Base-by-base conservation (phyloP, 2,797 vertebrate species). In the Intellagama lesueurii region DNA sequence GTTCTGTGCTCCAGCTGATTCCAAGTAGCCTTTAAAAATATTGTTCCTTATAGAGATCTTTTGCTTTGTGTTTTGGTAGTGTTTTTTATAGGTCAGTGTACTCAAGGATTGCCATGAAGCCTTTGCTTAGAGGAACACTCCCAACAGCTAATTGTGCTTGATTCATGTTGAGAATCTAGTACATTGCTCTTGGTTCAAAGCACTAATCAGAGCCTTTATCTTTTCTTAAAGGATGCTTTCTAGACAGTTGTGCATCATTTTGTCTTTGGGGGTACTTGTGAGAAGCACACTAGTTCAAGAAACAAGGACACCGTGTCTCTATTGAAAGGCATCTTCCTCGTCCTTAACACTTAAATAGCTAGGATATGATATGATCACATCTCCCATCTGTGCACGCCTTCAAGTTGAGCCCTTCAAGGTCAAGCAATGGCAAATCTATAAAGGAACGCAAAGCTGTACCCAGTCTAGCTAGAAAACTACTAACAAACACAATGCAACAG, bases 391-490 rank as follows among this genome's bases (percentile, higher is more conserved):
- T 68, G 70, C 40, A 49, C 12, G 49, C 47, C 40, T 82, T 82
- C 35, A 85, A 87, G 40, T 32, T 14, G 32, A 68, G 35, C 40
- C n/a, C 16, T 52, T 68, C 47, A 19, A 44, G 47, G 40, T 76
- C 60, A 75, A 68, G 70, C 17, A 56, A n/a, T 32, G 40, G 16
- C 35, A 81, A 26, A 2, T 30, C 22, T 26, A 32, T 8, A 35
- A 87, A 81, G 66, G 40, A 32, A 69, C 49, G 30, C 17, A 68
- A 87, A 80, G n/a, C 64, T 52, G 1, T 40, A 12, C 52, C 1
- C 72, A 30, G 83, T 85, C 52, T 64, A 76, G 75, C 40, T 68
- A 49, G 75, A 77, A 88, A 64, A 28, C 40, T 75, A 24, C 76
- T 83, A 40, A 49, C 70, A 35, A 14, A 60, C 49, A 85, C 24